Percentiles rank a stretch among this genome's conserved stretches.
Conservation (phyloP, 2,888 invertebrate genomes). For the Lasius platythorax region DNA sequence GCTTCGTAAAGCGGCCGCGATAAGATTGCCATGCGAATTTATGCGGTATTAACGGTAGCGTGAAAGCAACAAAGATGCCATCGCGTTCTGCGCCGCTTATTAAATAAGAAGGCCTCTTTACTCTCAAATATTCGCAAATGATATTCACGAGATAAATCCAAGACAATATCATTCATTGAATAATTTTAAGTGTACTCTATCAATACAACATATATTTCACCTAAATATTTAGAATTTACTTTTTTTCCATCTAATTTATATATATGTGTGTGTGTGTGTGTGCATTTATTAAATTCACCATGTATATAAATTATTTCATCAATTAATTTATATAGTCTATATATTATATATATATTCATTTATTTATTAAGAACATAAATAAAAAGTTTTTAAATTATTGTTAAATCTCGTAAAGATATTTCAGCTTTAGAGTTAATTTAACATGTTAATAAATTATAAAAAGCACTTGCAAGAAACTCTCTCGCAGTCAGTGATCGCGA, state of each 20-base stretch:
- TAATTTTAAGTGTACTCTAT: background rate
- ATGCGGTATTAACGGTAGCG: conserved; percentile 52
- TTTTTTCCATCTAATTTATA: background rate
- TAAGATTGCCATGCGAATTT: conserved; percentile 53
- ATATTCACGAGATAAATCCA: background rate
- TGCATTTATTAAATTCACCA: background rate
- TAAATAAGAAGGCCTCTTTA: conserved; percentile 26
- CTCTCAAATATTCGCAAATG: background rate
- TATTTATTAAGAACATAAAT: background rate
- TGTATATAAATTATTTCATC: background rate
- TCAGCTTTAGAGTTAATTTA: background rate
- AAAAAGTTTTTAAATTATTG: background rate
- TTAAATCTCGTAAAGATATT: background rate
- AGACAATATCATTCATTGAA: background rate
- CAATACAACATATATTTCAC: background rate
- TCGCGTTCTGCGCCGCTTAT: conserved; percentile 26
- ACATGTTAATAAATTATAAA: background rate
- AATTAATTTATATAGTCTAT: background rate
- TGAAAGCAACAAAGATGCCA: conserved; percentile 44
- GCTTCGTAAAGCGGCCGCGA: conserved; percentile 47
- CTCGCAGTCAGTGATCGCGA: background rate
- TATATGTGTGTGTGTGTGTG: no score
- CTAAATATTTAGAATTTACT: background rate
- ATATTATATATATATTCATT: background rate
- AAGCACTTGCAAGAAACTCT: background rate